Base-by-base conservation (phyloP, 2,113 vertebrate species). In the Calyptommatus sinebrachiatus region DNA sequence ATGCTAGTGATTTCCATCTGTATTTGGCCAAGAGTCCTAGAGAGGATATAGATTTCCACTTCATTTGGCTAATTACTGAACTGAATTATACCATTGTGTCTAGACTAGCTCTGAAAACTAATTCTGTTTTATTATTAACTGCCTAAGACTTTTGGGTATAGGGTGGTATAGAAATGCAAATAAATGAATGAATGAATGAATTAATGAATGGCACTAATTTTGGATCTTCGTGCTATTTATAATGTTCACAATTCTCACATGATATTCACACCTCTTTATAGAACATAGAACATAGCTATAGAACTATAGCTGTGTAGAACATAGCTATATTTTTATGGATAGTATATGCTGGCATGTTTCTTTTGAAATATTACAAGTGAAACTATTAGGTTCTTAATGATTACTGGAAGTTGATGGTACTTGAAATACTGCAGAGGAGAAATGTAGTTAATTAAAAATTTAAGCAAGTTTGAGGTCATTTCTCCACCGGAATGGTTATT, bases 261-360 rank as follows among this genome's bases (percentile, higher is more conserved):
- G 35, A 41, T 41, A 41, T 41, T 41, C 35, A 41, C 35, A 41
- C 35, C 35, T 41, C 35, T 41, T 2, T 41, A 41, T 41, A 41
- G 35, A 41, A 41, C 35, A 41, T 41, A 41, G 35, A 41, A 41
- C n/a, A n/a, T n/a, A n/a, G n/a, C n/a, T n/a, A n/a, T n/a, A n/a
- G n/a, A n/a, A n/a, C n/a, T n/a, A n/a, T n/a, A n/a, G n/a, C n/a
- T n/a, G n/a, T n/a, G n/a, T 41, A 41, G 35, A 41, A 41, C 35
- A 41, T 41, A 41, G 72, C 78, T 86, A 35, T 84, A n/a, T 78
- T 79, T 81, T 88, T 91, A 86, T 89, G 83, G 91, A 91, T 90
- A 90, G 90, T 89, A 77, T 73, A 85, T 85, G 41, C 85, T 24
- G 35, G 62, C 84, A 45, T 48, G n/a, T 50, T 90, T 53, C 41